Conservation (phyloP, 2,113 vertebrate species). For the Paraplagusia blochii region DNA sequence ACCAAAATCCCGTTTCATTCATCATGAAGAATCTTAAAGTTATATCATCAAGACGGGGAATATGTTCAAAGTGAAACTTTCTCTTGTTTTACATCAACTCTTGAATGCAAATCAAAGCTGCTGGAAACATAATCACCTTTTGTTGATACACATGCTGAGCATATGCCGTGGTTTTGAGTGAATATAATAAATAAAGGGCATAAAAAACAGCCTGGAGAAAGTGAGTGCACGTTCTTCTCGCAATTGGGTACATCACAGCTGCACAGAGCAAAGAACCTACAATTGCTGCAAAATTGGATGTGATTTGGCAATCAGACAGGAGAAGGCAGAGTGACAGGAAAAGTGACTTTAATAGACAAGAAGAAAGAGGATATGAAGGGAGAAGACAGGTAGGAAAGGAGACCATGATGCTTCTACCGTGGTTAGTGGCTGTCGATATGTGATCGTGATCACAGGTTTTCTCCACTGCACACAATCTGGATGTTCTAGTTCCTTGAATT, state of each 20-base stretch:
- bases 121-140: conserved; percentile 3
- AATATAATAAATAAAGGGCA: not conserved
- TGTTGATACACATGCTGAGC: conserved; percentile 1
- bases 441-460: not conserved
- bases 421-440: conserved; percentile 2
- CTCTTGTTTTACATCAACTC: conserved; percentile 28
- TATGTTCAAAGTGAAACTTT: conserved; percentile 22
- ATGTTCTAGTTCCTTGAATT: conserved; percentile 11
- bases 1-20: too few relatives aligned
- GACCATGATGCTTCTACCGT: not conserved
- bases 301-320: conserved; percentile 11
- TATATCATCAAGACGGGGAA: conserved; percentile 7
- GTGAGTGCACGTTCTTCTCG: conserved; percentile 1
- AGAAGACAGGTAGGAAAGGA: conserved; percentile 7
- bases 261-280: not conserved
- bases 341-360: conserved; percentile 35
- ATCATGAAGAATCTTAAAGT: conserved; percentile 17
- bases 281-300: conserved; percentile 8
- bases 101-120: not conserved
- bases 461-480: conserved; percentile 3
- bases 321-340: conserved; percentile 15
- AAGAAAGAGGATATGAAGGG: not conserved
- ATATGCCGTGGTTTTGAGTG: not conserved
- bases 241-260: conserved; percentile 15
- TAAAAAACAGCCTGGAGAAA: not conserved